Base-by-base conservation (phyloP, 2,113 vertebrate species). In the Dipodomys merriami region DNA sequence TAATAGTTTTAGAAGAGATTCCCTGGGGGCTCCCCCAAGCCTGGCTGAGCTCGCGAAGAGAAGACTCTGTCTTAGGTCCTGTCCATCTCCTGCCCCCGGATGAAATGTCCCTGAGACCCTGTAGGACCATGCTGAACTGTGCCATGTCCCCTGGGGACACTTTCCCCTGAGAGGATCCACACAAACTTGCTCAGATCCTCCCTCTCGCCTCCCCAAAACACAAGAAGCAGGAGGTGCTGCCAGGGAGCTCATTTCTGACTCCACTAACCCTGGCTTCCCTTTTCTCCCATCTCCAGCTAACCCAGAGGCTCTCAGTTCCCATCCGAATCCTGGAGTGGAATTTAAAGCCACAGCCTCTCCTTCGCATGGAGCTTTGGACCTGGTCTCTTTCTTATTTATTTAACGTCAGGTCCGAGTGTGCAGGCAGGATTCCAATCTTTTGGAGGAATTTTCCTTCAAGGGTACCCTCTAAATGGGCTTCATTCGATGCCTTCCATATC, bases 331-430 rank as follows among this genome's bases (percentile, higher is more conserved):
- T 81, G 93, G 97, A 95, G 92, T 92, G 91, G 97, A 94, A 97
- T 97, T 97, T 97, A 86, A 98, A 97, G 95, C 39, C 96, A 95
- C 97, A 98, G 96, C 35, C 83, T 90, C 95, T 94, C 94, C 60
- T 95, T 95, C 95, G 92, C 95, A 84, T 97, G 84, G 2, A 89
- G 79, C 65, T 96, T 96, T 86, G 94, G 92, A 85, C 95, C 97
- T 96, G 39, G 94, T 83, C 95, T 96, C 92, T 90, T 68, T 67
- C 96, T 85, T 96, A 89, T 81, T 57, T 95, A 97, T 81, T 57
- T 95, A 97, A 95, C 62, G 4, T 65, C 1, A 94, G 90, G 95
- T 97, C 88, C 79, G 94, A 98, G 95, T 44, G 81, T 86, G 79
- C 87, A 95, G 15, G 90, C 78, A 95, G 94, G 96, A 96, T 95